A percentile compares a stretch with the other conserved stretches of the same genome.
Conservation (phyloP, 2,797 vertebrate species). For the Mionectes olivaceus region DNA sequence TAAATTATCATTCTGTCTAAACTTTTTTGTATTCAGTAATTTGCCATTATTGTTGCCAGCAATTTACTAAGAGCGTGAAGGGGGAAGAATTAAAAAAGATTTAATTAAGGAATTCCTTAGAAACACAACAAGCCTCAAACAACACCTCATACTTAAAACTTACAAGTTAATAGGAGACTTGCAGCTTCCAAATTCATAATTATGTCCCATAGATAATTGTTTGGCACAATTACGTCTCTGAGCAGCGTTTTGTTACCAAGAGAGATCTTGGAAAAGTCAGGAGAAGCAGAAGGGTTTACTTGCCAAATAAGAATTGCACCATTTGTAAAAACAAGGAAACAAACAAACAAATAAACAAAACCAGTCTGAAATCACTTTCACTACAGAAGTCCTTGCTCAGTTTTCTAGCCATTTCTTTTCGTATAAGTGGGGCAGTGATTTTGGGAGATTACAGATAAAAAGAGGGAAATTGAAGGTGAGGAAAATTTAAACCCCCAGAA, state of each 20-base stretch:
- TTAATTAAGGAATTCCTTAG: constrained; percentile 26
- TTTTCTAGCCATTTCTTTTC: background rate
- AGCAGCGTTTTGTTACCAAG: background rate
- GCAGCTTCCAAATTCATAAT: background rate
- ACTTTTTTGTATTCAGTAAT: background rate
- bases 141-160: background rate
- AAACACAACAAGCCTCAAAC: background rate
- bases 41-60: background rate
- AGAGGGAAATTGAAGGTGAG: background rate
- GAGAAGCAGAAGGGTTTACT: background rate
- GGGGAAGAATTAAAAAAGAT: background rate
- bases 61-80: background rate
- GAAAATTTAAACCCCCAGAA: background rate
- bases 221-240: background rate
- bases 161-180: background rate
- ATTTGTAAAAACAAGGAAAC: background rate
- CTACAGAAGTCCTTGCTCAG: background rate
- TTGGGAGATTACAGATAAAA: background rate
- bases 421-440: background rate
- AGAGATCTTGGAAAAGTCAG: background rate
- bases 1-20: background rate
- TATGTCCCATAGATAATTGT: background rate
- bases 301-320: background rate
- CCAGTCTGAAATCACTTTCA: background rate
- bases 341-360: background rate